phyloP scores from a whole-genome alignment of 1,140 invertebrate species.

The Pristionchus pacificus region DNA sequence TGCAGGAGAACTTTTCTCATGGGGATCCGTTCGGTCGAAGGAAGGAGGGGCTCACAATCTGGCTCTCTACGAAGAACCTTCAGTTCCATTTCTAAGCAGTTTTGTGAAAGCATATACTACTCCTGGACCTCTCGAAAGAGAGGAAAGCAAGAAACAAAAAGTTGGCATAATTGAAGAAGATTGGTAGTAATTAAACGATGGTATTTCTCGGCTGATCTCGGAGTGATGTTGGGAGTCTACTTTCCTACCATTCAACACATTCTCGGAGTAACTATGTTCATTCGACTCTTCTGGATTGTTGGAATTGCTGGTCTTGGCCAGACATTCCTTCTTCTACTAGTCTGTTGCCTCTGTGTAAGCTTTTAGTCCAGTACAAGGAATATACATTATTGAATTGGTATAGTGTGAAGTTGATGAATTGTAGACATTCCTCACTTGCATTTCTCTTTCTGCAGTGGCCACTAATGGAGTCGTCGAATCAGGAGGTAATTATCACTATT shows the following conservation, averaged over 20 bases:
- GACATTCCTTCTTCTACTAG: slow-evolving; percentile 88
- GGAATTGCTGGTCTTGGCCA: slow-evolving; percentile 90
- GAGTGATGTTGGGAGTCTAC: slow-evolving; percentile 93
- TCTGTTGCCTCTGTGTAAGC: slow-evolving; percentile 70
- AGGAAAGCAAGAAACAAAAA: slow-evolving; percentile 40
- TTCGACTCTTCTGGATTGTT: slow-evolving; percentile 96
- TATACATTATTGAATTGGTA: slow-evolving; percentile 7
- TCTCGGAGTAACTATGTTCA: slow-evolving; percentile 96
- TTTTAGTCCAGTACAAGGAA: not conserved
- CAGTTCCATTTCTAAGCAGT: slow-evolving; percentile 38
- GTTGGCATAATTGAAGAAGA: too few relatives aligned
- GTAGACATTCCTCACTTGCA: slow-evolving; percentile 93
- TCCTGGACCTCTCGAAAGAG: slow-evolving; percentile 51
- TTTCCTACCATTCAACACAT: slow-evolving; percentile 99
- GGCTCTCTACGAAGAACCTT: slow-evolving; percentile 53
- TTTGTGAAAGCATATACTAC: slow-evolving; percentile 53
- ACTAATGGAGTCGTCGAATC: slow-evolving; percentile 88
- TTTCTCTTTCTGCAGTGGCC: slow-evolving; percentile 97
- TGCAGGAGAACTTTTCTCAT: slow-evolving; percentile 34
- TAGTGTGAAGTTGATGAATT: slow-evolving; percentile 32
- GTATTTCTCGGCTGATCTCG: slow-evolving; percentile 64
- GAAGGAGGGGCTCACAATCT: slow-evolving; percentile 23
- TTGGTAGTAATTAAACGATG: slow-evolving; percentile 5
- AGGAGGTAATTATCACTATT: slow-evolving; percentile 66
- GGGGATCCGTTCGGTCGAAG: slow-evolving; percentile 29